A percentile compares a stretch with the other conserved stretches of the same genome.
Conservation (phyloP, 2,113 vertebrate genomes). For the Thamnaconus septentrionalis region DNA sequence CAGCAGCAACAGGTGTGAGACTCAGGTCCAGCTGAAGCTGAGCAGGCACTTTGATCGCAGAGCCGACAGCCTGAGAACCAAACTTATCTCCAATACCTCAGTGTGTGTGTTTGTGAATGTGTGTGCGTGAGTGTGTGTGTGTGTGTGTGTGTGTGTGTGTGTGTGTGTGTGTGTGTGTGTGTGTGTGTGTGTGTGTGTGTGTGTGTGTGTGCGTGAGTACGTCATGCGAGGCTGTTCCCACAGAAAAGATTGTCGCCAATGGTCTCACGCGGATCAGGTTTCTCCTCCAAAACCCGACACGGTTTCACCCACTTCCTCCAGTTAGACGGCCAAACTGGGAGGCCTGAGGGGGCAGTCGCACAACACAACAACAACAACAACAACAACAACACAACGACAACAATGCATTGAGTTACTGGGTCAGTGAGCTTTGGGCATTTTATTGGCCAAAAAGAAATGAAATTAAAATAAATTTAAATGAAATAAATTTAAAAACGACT, state of each 20-base stretch:
- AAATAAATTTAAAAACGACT: too few relatives aligned
- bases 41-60: background rate
- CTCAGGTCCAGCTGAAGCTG: constrained; percentile 3
- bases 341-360: constrained; percentile 1
- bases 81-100: constrained; percentile 28
- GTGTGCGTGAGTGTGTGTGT: background rate
- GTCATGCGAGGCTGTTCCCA: constrained; percentile 10
- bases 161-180: background rate
- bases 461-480: too few relatives aligned
- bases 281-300: constrained; percentile 16
- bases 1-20: too few relatives aligned
- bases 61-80: background rate
- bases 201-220: background rate
- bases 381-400: too few relatives aligned
- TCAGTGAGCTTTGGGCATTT: background rate
- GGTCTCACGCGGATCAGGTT: constrained; percentile 61
- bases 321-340: background rate
- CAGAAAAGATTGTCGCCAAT: background rate
- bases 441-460: background rate
- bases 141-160: background rate
- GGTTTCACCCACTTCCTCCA: constrained; percentile 22
- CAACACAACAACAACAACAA: background rate
- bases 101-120: too few relatives aligned
- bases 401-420: too few relatives aligned
- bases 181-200: background rate